These are phyloP conservation scores for Lasioglossum zephyrum DNA, from an alignment of 2,888 invertebrate species.

Conservation along the genomic window DNA sequence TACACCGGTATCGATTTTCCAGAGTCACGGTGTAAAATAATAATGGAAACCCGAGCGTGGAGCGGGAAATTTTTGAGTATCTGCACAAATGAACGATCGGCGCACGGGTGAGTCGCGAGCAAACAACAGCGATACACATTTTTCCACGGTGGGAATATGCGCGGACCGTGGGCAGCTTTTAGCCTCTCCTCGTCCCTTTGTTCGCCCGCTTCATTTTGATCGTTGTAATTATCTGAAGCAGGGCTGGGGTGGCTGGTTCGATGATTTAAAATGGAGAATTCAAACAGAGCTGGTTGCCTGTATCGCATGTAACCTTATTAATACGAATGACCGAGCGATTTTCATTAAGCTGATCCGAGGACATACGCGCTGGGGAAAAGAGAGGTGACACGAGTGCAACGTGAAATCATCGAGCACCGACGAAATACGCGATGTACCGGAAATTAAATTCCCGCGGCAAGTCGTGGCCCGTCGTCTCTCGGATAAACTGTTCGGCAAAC, in stretches of 20 bases:
- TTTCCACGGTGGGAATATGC: background rate
- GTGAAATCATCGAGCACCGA: conserved; percentile 14
- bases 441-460: conserved; percentile 43
- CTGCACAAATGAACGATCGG: background rate
- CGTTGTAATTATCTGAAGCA: conserved; percentile 44
- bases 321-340: conserved; percentile 54
- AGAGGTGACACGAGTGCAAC: conserved; percentile 20
- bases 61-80: background rate
- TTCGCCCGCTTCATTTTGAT: conserved; percentile 36
- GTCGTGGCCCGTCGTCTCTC: conserved; percentile 13
- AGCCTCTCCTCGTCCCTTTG: conserved; percentile 13
- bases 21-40: background rate
- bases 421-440: conserved; percentile 31
- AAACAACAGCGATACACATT: background rate
- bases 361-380: background rate
- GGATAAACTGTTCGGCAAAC: conserved; percentile 47
- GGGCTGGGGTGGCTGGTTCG: background rate
- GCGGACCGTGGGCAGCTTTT: background rate
- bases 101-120: background rate
- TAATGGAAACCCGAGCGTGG: background rate
- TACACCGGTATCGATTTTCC: background rate
- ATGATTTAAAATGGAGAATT: conserved; percentile 53
- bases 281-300: conserved; percentile 28
- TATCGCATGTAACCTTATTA: conserved; percentile 54
- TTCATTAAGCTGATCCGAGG: conserved; percentile 53